Evolutionary conservation across 2,888 invertebrate genomes (phyloP).

Genomic region (Exephanes ischioxanthus): DNA sequence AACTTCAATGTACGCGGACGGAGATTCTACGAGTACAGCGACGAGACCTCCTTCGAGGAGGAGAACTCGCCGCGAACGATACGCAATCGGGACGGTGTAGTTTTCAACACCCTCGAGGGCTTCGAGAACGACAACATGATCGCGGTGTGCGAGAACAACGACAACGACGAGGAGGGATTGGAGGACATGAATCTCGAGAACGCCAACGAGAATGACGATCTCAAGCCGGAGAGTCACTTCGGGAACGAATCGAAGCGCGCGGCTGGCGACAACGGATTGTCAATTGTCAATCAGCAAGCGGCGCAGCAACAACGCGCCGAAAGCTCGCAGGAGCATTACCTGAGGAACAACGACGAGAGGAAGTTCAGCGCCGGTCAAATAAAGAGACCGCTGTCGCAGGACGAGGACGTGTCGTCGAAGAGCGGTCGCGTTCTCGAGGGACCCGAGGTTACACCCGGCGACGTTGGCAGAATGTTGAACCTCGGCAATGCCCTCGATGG

Average conservation of each 20-base stretch:
- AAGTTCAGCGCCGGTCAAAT: constrained; percentile 82
- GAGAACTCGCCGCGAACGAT: constrained; percentile 55
- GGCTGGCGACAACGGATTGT: background rate
- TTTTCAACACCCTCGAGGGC: constrained; percentile 82
- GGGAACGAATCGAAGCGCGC: background rate
- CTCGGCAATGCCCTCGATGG: constrained; percentile 83
- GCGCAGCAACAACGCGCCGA: constrained; percentile 3
- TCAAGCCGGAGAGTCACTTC: constrained; percentile 10
- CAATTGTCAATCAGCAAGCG: background rate
- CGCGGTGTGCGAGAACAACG: constrained; percentile 59
- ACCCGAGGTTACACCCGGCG: constrained; percentile 83
- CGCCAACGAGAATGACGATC: constrained; percentile 65
- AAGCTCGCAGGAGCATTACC: constrained; percentile 72
- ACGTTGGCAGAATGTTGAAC: constrained; percentile 84
- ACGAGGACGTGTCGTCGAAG: constrained; percentile 82
- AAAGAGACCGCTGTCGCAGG: constrained; percentile 81
- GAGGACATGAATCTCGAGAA: constrained; percentile 74
- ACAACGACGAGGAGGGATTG: constrained; percentile 59
- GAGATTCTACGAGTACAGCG: constrained; percentile 72
- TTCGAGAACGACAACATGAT: constrained; percentile 73
- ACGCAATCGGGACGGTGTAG: constrained; percentile 76
- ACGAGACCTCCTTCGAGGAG: constrained; percentile 76
- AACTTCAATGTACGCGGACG: constrained; percentile 73
- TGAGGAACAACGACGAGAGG: constrained; percentile 78
- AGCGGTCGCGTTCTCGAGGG: constrained; percentile 82